phyloP scores from a whole-genome alignment of 2,113 vertebrate genomes.

The Ictalurus punctatus region DNA sequence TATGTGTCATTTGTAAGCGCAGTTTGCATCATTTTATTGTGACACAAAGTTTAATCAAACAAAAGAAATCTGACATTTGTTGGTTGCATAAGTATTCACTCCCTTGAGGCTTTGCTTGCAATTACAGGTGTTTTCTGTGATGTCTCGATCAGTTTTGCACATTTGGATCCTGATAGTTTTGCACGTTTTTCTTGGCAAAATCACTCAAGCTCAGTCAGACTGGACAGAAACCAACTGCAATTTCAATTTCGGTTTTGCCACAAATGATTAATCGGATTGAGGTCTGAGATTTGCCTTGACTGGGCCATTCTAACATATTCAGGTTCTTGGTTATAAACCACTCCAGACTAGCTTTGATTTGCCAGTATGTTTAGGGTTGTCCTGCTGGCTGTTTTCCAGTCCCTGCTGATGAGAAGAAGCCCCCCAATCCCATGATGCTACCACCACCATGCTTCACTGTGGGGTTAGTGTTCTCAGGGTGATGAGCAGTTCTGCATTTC shows the following conservation, averaged over 20 bases:
- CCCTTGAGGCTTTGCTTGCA: background rate
- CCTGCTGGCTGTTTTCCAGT: background rate
- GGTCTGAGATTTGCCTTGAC: background rate
- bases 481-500: background rate
- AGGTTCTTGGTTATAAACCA: background rate
- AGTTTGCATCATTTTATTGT: too few relatives aligned
- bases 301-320: background rate
- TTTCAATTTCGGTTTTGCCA: background rate
- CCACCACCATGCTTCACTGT: slow-evolving; percentile 8
- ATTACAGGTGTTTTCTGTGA: background rate
- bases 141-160: background rate
- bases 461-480: background rate
- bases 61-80: background rate
- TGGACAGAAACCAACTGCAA: background rate
- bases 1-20: too few relatives aligned
- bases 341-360: background rate
- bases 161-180: too few relatives aligned
- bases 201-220: background rate
- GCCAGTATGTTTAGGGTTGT: background rate
- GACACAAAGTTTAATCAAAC: too few relatives aligned
- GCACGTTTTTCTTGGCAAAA: too few relatives aligned
- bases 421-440: background rate
- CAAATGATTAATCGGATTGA: background rate
- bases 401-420: background rate
- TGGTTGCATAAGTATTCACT: background rate